These are phyloP conservation scores for Tragulus kanchil DNA, from an alignment of 2,113 vertebrate species.

Conservation along the genomic window DNA sequence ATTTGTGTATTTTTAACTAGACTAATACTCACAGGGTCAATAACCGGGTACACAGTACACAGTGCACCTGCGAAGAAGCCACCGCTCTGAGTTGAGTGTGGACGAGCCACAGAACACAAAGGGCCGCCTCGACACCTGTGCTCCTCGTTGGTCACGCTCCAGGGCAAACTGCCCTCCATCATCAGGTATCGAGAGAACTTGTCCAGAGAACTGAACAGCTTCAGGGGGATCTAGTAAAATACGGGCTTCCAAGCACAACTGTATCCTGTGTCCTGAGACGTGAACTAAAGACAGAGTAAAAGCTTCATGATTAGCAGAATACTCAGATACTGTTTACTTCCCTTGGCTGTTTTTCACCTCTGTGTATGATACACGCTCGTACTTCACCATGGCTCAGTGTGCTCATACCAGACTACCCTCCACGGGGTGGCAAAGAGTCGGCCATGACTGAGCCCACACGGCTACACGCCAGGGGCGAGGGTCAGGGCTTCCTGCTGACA, in stretches of 20 bases:
- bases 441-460: no score
- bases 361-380: background rate
- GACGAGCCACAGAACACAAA: background rate
- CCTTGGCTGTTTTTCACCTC: background rate
- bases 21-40: background rate
- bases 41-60: background rate
- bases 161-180: background rate
- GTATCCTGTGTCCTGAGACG: fast-evolving
- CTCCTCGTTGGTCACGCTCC: fast-evolving
- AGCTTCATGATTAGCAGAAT: background rate
- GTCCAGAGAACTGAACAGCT: background rate
- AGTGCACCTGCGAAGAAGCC: background rate
- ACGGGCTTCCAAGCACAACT: background rate
- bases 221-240: background rate
- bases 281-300: fast-evolving
- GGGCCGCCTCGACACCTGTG: fast-evolving
- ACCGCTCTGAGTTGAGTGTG: background rate
- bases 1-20: background rate
- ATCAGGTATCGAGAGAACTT: background rate
- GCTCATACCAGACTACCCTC: no score
- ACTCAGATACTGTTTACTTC: background rate
- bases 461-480: background rate
- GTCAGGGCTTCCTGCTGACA: background rate
- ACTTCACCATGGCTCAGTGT: background rate
- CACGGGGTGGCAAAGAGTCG: no score